These are phyloP conservation scores for Drosophila melanosoma DNA, from an alignment of 2,888 invertebrate species.

Conservation along the genomic window DNA sequence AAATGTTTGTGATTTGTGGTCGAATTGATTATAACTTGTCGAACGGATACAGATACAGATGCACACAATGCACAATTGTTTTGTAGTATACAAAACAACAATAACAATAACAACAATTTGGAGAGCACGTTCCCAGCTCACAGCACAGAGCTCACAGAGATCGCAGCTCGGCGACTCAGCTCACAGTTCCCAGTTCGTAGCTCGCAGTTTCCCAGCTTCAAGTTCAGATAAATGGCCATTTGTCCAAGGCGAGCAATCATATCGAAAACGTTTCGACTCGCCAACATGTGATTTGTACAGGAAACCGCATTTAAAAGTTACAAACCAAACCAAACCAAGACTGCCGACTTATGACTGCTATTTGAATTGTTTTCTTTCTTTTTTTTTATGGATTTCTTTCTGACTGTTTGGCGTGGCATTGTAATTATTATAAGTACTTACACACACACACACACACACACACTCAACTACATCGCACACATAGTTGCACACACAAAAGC, in stretches of 20 bases:
- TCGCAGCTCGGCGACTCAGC: constrained; percentile 7
- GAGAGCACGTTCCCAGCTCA: constrained; percentile 34
- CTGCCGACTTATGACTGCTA: constrained; percentile 46
- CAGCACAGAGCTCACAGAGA: background rate
- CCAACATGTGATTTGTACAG: constrained; percentile 71
- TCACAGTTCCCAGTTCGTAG: constrained; percentile 15
- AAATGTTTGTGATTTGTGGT: constrained; percentile 71
- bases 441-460: constrained; percentile 1
- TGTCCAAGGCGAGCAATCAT: constrained; percentile 63
- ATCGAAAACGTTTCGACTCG: constrained; percentile 64
- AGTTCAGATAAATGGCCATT: constrained; percentile 69
- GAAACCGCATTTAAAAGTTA: constrained; percentile 71
- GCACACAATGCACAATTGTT: constrained; percentile 58
- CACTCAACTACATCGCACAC: background rate
- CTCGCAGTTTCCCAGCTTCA: constrained; percentile 34
- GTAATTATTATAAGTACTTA: constrained; percentile 78
- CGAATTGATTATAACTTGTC: constrained; percentile 72
- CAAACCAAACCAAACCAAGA: constrained; percentile 13
- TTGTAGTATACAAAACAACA: background rate
- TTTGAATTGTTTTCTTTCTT: constrained; percentile 16
- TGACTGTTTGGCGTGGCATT: constrained; percentile 47
- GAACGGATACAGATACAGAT: constrained; percentile 52
- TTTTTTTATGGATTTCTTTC: constrained; percentile 6
- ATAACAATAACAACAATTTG: constrained; percentile 6
- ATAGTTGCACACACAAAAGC: constrained; percentile 22